phyloP scores from a whole-genome alignment of 1,140 invertebrate species.

The Dreissena polymorpha region DNA sequence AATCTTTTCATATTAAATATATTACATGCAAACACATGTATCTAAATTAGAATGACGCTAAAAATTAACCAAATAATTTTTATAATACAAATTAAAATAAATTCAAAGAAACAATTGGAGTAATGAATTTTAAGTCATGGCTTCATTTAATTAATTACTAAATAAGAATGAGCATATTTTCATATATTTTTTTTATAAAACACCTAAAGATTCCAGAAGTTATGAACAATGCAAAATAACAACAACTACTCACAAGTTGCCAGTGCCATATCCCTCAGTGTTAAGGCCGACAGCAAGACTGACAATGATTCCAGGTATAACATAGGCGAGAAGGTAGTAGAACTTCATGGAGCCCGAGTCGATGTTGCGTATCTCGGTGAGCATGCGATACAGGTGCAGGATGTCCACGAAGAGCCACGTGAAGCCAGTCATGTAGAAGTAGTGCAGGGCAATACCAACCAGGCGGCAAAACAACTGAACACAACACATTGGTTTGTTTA shows the following conservation, averaged over 20 bases:
- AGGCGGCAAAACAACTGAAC: slow-evolving; percentile 87
- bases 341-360: slow-evolving; percentile 97
- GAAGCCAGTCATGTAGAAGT: slow-evolving; percentile 93
- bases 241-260: slow-evolving; percentile 92
- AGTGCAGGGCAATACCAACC: slow-evolving; percentile 94
- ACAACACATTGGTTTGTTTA: slow-evolving; percentile 13
- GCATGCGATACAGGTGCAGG: slow-evolving; percentile 95
- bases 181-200: too few species aligned
- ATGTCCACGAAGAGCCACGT: slow-evolving; percentile 95
- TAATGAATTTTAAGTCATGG: too few species aligned
- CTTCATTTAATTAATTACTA: too few species aligned
- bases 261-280: slow-evolving; percentile 97
- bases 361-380: slow-evolving; percentile 97
- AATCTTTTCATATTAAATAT: too few species aligned
- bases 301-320: slow-evolving; percentile 94
- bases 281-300: slow-evolving; percentile 94
- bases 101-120: too few species aligned
- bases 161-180: too few species aligned
- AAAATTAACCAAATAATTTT: too few species aligned
- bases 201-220: too few species aligned
- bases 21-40: too few species aligned
- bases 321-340: slow-evolving; percentile 97
- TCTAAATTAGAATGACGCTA: too few species aligned
- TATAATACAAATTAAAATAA: too few species aligned
- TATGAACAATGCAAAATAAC: too few species aligned